These are phyloP conservation scores for Pangasianodon gigas DNA, from an alignment of 2,113 vertebrate species.

Conservation along the genomic window DNA sequence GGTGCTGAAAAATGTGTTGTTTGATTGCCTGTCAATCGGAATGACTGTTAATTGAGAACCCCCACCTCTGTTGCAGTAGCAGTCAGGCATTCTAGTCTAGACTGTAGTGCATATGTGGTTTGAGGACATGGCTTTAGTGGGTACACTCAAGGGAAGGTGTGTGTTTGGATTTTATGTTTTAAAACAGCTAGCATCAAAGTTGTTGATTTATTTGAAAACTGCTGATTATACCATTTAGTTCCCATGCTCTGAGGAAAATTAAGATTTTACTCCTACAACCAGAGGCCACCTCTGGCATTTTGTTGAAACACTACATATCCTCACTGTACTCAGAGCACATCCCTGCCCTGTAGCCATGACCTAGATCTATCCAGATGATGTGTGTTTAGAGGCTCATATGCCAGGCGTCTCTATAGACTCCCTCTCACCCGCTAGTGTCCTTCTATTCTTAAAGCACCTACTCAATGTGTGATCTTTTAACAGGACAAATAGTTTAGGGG, in stretches of 20 bases:
- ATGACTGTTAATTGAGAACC: not conserved
- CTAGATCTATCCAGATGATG: conserved; percentile 43
- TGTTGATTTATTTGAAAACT: not conserved
- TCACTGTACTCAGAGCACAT: conserved; percentile 20
- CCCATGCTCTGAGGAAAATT: not conserved
- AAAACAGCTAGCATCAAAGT: not conserved
- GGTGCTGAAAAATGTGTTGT: not conserved
- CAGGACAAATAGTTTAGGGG: not conserved
- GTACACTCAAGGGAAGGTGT: not conserved
- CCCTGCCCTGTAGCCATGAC: conserved; percentile 20
- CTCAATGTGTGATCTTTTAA: not conserved
- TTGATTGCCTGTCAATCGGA: not conserved
- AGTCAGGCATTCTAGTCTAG: not conserved
- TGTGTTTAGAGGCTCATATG: not conserved
- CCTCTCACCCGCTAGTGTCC: not conserved
- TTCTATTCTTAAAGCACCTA: conserved; percentile 20
- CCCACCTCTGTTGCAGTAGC: not conserved
- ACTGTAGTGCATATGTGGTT: not conserved
- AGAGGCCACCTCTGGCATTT: conserved; percentile 13
- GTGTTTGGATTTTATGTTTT: not conserved
- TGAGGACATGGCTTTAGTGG: not conserved
- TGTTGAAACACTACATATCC: not conserved
- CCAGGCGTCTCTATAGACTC: conserved; percentile 31
- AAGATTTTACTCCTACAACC: not conserved
- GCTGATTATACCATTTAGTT: conserved; percentile 5